Percentiles rank a stretch among this genome's conserved stretches.
phyloP scores from a whole-genome alignment of 30 jellyfish, hydroid and myxozoan genomes.

The Hydra vulgaris region DNA sequence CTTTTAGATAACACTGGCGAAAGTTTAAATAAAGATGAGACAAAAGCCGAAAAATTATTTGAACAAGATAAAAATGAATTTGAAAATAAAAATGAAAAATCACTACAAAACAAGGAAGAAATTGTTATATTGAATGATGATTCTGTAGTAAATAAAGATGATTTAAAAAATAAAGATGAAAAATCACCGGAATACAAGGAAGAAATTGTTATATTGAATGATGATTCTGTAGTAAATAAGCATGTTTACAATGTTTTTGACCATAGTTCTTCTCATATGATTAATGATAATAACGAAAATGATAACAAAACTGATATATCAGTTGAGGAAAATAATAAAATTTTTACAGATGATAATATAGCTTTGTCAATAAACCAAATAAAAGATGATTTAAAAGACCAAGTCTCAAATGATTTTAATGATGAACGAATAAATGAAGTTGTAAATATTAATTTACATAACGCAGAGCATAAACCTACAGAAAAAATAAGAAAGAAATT shows the following conservation, averaged over 20 bases:
- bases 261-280: too few relatives aligned
- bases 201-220: neutral
- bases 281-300: too few relatives aligned
- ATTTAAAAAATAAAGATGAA: neutral
- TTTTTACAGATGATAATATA: too few relatives aligned
- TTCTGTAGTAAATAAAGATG: neutral
- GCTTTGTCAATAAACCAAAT: too few relatives aligned
- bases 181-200: neutral
- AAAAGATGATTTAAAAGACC: too few relatives aligned
- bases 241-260: too few relatives aligned
- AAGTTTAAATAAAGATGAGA: neutral
- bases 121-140: neutral
- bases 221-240: neutral
- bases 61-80: neutral
- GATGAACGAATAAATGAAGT: neutral
- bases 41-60: neutral
- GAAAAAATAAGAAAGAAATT: neutral
- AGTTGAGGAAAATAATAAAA: too few relatives aligned
- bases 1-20: neutral
- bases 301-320: too few relatives aligned
- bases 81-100: constrained; percentile 9
- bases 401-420: too few relatives aligned
- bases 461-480: neutral
- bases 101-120: neutral
- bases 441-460: neutral